Evolutionary conservation across 2,113 vertebrate species (phyloP).

Genomic region (Ceratotherium simum): DNA sequence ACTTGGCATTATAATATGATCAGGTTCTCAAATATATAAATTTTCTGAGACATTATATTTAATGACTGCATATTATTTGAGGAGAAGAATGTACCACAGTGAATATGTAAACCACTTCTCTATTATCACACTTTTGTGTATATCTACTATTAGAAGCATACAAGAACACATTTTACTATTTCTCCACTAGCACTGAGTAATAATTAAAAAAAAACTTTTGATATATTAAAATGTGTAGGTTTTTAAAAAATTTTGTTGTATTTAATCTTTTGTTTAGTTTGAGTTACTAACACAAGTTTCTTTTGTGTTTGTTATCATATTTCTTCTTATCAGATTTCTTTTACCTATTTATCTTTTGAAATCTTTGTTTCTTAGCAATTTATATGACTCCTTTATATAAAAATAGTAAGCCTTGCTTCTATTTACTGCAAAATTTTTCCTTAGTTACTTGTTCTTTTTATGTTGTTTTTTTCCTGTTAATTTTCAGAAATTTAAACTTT

Average conservation of each 20-base stretch:
- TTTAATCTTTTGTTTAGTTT: background rate
- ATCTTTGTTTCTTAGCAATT: constrained; percentile 9
- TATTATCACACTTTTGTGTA: background rate
- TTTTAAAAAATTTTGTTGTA: background rate
- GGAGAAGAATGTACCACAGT: background rate
- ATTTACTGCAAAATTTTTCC: background rate
- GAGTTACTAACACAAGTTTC: background rate
- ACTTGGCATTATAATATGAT: background rate
- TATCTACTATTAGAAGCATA: background rate
- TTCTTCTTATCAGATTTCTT: constrained; percentile 21
- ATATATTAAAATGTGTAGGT: background rate
- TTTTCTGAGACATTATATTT: constrained; percentile 26
- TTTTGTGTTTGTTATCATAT: background rate
- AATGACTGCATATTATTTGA: background rate
- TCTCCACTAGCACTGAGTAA: background rate
- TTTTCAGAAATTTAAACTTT: constrained; percentile 55
- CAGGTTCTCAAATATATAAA: background rate
- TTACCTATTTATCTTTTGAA: constrained; percentile 13
- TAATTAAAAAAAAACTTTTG: background rate
- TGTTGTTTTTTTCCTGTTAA: background rate
- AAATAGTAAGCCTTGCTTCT: background rate
- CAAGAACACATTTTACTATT: background rate
- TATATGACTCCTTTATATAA: background rate
- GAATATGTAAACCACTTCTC: background rate
- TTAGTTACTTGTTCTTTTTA: background rate